Evolutionary conservation across 1,140 invertebrate species (phyloP).

Genomic region (Hylaeus volcanicus): DNA sequence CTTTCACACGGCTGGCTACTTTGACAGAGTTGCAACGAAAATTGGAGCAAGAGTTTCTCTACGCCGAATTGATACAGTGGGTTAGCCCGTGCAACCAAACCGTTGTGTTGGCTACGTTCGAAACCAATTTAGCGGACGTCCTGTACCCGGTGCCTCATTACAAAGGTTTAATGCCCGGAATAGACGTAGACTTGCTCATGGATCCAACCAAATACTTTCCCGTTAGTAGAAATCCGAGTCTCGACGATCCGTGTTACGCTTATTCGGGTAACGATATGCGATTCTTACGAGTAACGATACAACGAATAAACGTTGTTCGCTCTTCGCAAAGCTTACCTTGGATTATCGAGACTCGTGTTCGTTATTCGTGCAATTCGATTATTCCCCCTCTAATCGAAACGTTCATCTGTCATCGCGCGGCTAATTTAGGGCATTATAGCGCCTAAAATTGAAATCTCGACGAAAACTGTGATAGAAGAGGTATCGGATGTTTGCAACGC

Average conservation of each 20-base stretch:
- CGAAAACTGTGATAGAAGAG: constrained; percentile 82
- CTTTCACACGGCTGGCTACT: constrained; percentile 80
- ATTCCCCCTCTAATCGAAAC: neutral
- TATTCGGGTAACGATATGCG: neutral
- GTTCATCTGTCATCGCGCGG: too few relatives aligned
- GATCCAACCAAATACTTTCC: constrained; percentile 84
- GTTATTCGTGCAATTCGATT: neutral
- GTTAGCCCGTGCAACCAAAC: constrained; percentile 75
- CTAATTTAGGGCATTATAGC: constrained; percentile 81
- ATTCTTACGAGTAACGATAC: neutral
- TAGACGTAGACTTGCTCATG: constrained; percentile 86
- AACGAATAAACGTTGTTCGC: too few relatives aligned
- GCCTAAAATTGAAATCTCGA: constrained; percentile 83
- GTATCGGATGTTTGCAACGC: constrained; percentile 65
- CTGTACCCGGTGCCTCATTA: constrained; percentile 82
- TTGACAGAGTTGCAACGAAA: constrained; percentile 76
- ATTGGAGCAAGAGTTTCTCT: constrained; percentile 82
- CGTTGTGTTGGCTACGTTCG: constrained; percentile 83
- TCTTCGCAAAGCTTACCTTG: too few relatives aligned
- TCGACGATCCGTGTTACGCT: neutral
- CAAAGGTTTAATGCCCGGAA: constrained; percentile 76
- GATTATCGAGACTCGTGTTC: neutral
- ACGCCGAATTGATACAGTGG: constrained; percentile 85
- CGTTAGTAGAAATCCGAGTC: constrained; percentile 72
- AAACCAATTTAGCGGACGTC: constrained; percentile 83